Evolutionary conservation across 2,797 vertebrate species (phyloP), one percentile per base, ranked within the genome.

Genomic region (Syndactyla subalaris): DNA sequence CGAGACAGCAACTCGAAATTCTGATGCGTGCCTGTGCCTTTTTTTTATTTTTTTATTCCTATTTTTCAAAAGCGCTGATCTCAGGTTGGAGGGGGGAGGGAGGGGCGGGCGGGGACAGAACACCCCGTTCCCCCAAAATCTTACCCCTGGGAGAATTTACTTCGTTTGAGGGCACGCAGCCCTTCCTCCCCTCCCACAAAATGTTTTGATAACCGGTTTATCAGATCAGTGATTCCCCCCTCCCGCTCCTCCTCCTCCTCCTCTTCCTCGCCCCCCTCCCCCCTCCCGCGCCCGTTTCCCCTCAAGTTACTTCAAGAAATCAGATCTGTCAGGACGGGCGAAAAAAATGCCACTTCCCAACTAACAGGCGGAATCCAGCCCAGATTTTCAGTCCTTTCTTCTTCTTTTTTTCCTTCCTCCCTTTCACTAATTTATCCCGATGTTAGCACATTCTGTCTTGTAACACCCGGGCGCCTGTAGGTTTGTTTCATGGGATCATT

Each of bases 351-450:
- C 98, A 98, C 98, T 98, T 98, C 98, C 98, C 97, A 98, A 98
- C 97, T 98, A 98, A 98, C 97, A 97, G 97, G 98, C 97, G 96
- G 98, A 98, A 98, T 98, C 98, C 98, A 98, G 98, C 98, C 98
- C 98, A 98, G 98, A 98, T 98, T 98, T 98, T 98, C 98, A 98
- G 97, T 98, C 98, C 97, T 98, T 98, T 98, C 98, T 97, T 97
- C 95, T 97, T 97, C 96, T 97, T 94, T 95, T 97, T 94, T 96
- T 96, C 97, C 96, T 97, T 98, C 97, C 97, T 97, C 96, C 97
- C 97, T 98, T 98, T 98, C 98, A 97, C 98, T 98, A 98, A 98
- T 98, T 98, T 98, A 97, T 98, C 98, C 97, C 97, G 97, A 98
- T 98, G 98, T 98, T 98, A 98, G 98, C 98, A 98, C 98, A 98